Percentiles rank a stretch among this genome's conserved stretches.
Evolutionary conservation across 2,888 invertebrate genomes (phyloP).

Genomic region (Rhyacophila evoluta): DNA sequence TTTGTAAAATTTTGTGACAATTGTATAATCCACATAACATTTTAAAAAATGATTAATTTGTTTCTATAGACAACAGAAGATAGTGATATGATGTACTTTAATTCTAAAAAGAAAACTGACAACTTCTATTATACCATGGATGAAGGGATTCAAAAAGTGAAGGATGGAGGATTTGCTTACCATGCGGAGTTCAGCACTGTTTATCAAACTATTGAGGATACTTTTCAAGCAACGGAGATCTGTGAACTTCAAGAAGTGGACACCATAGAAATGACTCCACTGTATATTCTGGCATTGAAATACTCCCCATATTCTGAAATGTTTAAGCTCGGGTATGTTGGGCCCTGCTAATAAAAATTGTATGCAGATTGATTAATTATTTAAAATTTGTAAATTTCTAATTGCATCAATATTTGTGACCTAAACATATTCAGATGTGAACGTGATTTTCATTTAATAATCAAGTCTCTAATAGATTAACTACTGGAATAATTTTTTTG

Average conservation of each 20-base stretch:
- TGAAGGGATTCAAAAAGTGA: slow-evolving; percentile 40
- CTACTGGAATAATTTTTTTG: too few relatives aligned
- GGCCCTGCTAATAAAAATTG: too few relatives aligned
- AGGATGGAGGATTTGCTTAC: slow-evolving; percentile 49
- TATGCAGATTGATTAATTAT: too few relatives aligned
- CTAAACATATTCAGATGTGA: too few relatives aligned
- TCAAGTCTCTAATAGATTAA: too few relatives aligned
- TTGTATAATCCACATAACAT: too few relatives aligned
- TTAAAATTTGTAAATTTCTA: too few relatives aligned
- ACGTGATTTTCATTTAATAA: neutral
- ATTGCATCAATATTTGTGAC: too few relatives aligned
- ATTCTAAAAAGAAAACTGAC: slow-evolving; percentile 48
- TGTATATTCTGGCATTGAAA: slow-evolving; percentile 47
- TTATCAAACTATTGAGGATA: slow-evolving; percentile 44
- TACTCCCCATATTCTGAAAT: slow-evolving; percentile 51
- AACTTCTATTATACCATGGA: slow-evolving; percentile 46
- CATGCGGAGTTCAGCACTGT: slow-evolving; percentile 48
- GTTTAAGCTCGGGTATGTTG: slow-evolving; percentile 51
- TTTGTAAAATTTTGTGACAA: too few relatives aligned
- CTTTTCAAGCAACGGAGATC: slow-evolving; percentile 52
- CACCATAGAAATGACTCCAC: slow-evolving; percentile 38
- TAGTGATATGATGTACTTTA: slow-evolving; percentile 50
- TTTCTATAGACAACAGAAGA: slow-evolving; percentile 40
- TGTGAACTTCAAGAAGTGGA: slow-evolving; percentile 54
- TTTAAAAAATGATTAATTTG: neutral